Evolutionary conservation across 2,888 invertebrate genomes (phyloP).

Genomic region (Ochropacha duplaris): DNA sequence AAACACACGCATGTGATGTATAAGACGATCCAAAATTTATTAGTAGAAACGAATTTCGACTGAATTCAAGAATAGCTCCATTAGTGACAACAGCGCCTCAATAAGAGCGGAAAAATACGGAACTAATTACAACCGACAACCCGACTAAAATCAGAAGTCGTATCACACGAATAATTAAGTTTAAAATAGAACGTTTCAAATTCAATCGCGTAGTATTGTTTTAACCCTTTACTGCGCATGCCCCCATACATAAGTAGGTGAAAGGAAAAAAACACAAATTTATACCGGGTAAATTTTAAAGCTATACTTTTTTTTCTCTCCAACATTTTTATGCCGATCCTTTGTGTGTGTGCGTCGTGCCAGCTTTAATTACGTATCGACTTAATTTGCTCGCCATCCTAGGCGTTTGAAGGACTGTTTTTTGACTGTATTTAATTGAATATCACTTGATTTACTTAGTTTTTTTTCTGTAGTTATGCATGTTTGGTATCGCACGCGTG

Average conservation of each 20-base stretch:
- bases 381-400: constrained; percentile 78
- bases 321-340: constrained; percentile 80
- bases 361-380: constrained; percentile 83
- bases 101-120: constrained; percentile 44
- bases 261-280: constrained; percentile 82
- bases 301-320: constrained; percentile 81
- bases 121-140: constrained; percentile 51
- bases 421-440: constrained; percentile 40
- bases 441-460: constrained; percentile 22
- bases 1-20: too few species aligned
- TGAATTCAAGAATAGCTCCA: constrained; percentile 27
- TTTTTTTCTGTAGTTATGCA: constrained; percentile 20
- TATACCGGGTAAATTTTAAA: constrained; percentile 83
- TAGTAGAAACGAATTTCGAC: constrained; percentile 17
- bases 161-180: constrained; percentile 7
- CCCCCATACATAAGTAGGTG: constrained; percentile 77
- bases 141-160: constrained; percentile 30
- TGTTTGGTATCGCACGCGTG: constrained; percentile 13
- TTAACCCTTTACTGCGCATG: constrained; percentile 83
- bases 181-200: constrained; percentile 12
- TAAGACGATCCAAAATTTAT: neutral
- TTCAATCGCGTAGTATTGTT: constrained; percentile 29
- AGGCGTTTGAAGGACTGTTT: constrained; percentile 53
- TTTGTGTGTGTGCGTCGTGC: constrained; percentile 79
- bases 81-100: constrained; percentile 39